phyloP scores from a whole-genome alignment of 2,888 invertebrate genomes.

The Andrena minutula region DNA sequence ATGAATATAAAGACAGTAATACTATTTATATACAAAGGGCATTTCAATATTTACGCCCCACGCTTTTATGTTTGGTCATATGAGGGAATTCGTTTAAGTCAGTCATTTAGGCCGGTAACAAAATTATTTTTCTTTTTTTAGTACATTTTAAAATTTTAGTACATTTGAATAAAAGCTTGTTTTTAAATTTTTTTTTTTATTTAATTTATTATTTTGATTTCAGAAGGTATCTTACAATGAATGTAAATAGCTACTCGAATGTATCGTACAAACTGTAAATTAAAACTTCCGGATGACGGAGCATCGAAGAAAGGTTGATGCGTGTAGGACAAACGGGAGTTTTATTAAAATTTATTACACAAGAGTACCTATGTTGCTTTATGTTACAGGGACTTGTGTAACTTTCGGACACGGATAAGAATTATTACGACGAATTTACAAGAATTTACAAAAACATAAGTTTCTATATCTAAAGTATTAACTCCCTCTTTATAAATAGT shows the following conservation, averaged over 20 bases:
- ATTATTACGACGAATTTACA: conserved; percentile 3
- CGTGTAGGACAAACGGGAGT: background rate
- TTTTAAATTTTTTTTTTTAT: no score
- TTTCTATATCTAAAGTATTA: conserved; percentile 20
- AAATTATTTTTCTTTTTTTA: no score
- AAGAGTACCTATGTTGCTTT: background rate
- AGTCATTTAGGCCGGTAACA: no score
- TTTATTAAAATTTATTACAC: background rate
- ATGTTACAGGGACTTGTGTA: background rate
- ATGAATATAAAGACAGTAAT: no score
- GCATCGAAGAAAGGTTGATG: background rate
- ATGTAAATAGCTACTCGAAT: background rate
- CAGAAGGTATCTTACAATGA: background rate
- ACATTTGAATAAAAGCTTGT: no score
- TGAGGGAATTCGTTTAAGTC: no score
- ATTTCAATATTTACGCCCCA: no score
- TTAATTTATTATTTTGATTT: background rate
- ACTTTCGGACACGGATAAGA: background rate
- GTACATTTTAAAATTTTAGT: no score
- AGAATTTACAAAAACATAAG: conserved; percentile 27
- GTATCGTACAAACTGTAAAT: background rate
- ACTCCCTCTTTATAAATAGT: conserved; percentile 4
- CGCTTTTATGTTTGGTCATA: no score
- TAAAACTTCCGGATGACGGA: no score
- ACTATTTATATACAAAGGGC: no score